These are phyloP conservation scores for Coregonus ussuriensis DNA, from an alignment of 2,797 vertebrate species.

Conservation along the genomic window DNA sequence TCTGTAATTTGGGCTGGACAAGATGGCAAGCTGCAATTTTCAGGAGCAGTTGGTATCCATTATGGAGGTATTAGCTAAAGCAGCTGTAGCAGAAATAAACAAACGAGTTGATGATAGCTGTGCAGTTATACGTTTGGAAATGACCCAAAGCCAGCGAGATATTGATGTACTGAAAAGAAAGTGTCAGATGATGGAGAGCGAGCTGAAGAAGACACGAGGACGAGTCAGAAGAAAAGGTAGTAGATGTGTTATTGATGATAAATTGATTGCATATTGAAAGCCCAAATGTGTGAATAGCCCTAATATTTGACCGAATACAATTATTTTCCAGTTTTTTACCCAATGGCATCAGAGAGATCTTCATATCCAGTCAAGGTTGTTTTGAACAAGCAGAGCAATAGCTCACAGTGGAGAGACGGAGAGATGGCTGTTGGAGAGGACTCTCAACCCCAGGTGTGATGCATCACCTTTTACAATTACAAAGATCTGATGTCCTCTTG, in stretches of 20 bases:
- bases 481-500: too few relatives aligned
- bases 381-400: too few relatives aligned
- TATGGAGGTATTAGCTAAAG: constrained; percentile 52
- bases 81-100: constrained; percentile 72
- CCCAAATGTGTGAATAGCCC: too few relatives aligned
- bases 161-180: constrained; percentile 69
- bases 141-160: constrained; percentile 69
- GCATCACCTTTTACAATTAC: too few relatives aligned
- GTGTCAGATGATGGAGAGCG: constrained; percentile 68
- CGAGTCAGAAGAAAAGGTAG: constrained; percentile 59
- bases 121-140: constrained; percentile 68
- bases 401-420: too few relatives aligned
- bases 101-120: constrained; percentile 73
- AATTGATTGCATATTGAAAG: too few relatives aligned
- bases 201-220: constrained; percentile 60
- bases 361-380: too few relatives aligned
- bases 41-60: constrained; percentile 73
- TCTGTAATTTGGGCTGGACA: neutral
- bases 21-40: constrained; percentile 66
- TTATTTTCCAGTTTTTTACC: too few relatives aligned
- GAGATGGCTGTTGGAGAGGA: too few relatives aligned
- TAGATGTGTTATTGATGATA: neutral
- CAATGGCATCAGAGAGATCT: too few relatives aligned
- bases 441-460: too few relatives aligned
- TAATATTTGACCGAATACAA: too few relatives aligned